phyloP scores from a whole-genome alignment of 2,113 vertebrate genomes.

The Vulpes vulpes region DNA sequence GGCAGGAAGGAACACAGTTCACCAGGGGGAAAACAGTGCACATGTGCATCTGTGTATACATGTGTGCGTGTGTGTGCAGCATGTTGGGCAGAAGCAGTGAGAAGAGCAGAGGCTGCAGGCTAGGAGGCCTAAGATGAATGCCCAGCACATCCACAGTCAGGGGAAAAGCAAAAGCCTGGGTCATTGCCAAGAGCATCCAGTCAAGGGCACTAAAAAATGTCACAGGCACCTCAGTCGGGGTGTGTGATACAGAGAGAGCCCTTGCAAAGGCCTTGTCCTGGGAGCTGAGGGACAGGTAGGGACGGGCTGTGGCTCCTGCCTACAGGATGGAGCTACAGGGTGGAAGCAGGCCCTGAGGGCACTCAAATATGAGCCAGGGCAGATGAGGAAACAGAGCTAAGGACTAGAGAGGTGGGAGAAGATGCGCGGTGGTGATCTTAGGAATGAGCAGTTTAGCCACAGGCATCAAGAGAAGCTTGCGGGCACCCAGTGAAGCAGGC shows the following conservation, averaged over 20 bases:
- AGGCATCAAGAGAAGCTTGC: background rate
- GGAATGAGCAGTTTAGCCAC: background rate
- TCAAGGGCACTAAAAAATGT: background rate
- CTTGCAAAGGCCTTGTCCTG: background rate
- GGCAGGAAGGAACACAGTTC: background rate
- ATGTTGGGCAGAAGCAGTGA: background rate
- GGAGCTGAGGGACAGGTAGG: background rate
- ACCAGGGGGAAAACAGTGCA: fast-evolving
- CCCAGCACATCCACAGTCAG: background rate
- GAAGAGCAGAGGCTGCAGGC: background rate
- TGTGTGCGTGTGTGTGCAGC: fast-evolving
- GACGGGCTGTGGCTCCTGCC: background rate
- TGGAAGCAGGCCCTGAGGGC: background rate
- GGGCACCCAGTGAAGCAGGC: background rate
- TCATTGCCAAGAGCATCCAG: background rate
- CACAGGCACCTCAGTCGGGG: background rate
- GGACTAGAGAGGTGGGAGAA: too few species aligned
- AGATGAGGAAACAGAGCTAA: background rate
- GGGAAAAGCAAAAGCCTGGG: background rate
- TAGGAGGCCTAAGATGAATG: background rate
- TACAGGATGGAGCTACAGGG: background rate
- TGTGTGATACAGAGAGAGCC: background rate
- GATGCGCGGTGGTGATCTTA: background rate
- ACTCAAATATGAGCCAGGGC: background rate
- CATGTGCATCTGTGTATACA: too few species aligned